Conservation (phyloP, 92 coral and sea anemone species). For the Anthopleura xanthogrammica region DNA sequence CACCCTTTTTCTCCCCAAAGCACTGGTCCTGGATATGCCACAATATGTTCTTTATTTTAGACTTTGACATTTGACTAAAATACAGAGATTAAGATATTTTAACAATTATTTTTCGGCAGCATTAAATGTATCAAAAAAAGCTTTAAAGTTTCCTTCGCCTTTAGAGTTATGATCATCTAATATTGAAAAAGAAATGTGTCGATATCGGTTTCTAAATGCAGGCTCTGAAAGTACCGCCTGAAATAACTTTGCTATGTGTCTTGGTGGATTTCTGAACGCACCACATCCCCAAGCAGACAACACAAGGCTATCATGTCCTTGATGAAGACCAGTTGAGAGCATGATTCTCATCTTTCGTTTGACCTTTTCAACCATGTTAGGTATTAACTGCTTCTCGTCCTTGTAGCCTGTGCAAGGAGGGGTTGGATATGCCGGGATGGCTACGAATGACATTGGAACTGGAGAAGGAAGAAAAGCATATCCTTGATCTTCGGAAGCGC, state of each 20-base stretch:
- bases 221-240: slow-evolving; percentile 59
- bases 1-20: no score
- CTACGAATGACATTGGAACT: slow-evolving; percentile 70
- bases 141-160: slow-evolving; percentile 66
- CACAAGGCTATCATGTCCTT: slow-evolving; percentile 77
- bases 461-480: slow-evolving; percentile 73
- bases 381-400: slow-evolving; percentile 46
- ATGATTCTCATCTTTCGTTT: slow-evolving; percentile 65
- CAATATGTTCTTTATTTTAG: no score
- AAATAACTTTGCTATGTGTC: slow-evolving; percentile 72
- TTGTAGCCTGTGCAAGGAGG: slow-evolving; percentile 46
- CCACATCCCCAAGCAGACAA: slow-evolving; percentile 91
- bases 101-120: neutral
- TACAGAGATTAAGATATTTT: neutral
- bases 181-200: slow-evolving; percentile 77
- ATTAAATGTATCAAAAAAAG: slow-evolving; percentile 60
- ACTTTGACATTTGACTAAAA: neutral
- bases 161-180: slow-evolving; percentile 76
- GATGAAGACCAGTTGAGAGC: slow-evolving; percentile 60
- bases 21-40: no score
- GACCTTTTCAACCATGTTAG: slow-evolving; percentile 58
- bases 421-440: slow-evolving; percentile 66
- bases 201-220: slow-evolving; percentile 51
- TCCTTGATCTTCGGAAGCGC: slow-evolving; percentile 75
- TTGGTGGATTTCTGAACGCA: slow-evolving; percentile 82